Percentiles rank a stretch among this genome's conserved stretches.
Conservation (phyloP, 2,888 invertebrate genomes). For the Melinaea menophilus region DNA sequence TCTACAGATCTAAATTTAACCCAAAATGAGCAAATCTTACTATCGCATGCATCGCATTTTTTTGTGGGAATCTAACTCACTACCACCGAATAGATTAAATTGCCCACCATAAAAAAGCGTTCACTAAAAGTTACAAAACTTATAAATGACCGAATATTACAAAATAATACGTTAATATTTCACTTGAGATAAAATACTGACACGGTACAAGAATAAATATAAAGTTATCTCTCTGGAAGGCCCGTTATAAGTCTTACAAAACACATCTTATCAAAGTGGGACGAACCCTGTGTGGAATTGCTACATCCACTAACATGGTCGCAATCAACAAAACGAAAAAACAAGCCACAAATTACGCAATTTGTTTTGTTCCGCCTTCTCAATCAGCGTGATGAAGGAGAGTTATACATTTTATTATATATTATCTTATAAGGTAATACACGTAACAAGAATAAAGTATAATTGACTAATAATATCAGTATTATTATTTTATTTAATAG, state of each 20-base stretch:
- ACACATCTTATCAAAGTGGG: constrained; percentile 16
- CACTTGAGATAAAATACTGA: not conserved
- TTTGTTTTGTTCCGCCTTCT: constrained; percentile 13
- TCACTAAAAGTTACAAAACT: too few relatives aligned
- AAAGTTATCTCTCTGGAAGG: not conserved
- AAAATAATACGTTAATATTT: not conserved
- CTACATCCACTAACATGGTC: constrained; percentile 13
- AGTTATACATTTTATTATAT: constrained; percentile 16
- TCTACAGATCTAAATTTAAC: too few relatives aligned
- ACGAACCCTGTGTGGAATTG: constrained; percentile 16
- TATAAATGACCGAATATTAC: not conserved
- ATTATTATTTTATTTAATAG: too few relatives aligned
- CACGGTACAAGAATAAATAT: too few relatives aligned
- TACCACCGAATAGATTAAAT: too few relatives aligned
- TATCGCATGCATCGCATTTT: too few relatives aligned
- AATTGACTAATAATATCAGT: too few relatives aligned
- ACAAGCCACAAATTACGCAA: constrained; percentile 18
- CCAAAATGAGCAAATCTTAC: too few relatives aligned
- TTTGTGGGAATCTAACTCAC: too few relatives aligned
- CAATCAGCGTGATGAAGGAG: constrained; percentile 21
- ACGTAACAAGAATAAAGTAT: not conserved
- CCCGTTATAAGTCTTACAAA: constrained; percentile 10
- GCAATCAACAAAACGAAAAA: constrained; percentile 20
- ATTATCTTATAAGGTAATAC: constrained; percentile 10
- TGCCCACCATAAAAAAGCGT: too few relatives aligned